A percentile compares a stretch with the other conserved stretches of the same genome.
Conservation (phyloP, 1,140 invertebrate genomes). For the Leptopilina clavipes region DNA sequence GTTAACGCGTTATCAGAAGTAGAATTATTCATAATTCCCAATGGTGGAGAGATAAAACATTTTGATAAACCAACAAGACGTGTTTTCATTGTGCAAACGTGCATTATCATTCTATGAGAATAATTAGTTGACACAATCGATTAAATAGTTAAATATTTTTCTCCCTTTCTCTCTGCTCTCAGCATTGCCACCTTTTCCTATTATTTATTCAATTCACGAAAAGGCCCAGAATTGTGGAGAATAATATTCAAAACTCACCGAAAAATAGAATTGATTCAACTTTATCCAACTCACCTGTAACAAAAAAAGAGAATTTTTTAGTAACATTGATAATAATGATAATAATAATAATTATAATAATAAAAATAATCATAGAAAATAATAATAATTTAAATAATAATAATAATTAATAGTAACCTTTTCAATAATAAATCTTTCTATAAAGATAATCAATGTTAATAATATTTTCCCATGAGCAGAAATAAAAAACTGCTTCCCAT, state of each 20-base stretch:
- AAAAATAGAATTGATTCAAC: neutral
- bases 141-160: neutral
- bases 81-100: constrained; percentile 1
- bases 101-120: neutral
- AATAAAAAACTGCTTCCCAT: too few species aligned
- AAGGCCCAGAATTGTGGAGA: neutral
- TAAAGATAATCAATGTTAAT: too few species aligned
- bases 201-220: constrained; percentile 7
- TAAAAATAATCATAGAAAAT: too few species aligned
- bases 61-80: constrained; percentile 19
- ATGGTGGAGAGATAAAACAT: neutral
- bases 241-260: constrained; percentile 1
- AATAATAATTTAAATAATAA: neutral
- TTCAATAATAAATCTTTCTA: too few species aligned
- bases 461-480: too few species aligned
- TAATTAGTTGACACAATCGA: constrained; percentile 30
- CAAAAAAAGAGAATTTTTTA: neutral
- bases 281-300: neutral
- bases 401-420: too few species aligned
- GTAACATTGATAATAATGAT: neutral
- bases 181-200: neutral
- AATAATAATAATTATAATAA: neutral
- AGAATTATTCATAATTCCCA: neutral
- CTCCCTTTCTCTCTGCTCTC: neutral
- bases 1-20: neutral